Conservation (phyloP, 2,113 vertebrate species). For the Zosterops borbonicus region DNA sequence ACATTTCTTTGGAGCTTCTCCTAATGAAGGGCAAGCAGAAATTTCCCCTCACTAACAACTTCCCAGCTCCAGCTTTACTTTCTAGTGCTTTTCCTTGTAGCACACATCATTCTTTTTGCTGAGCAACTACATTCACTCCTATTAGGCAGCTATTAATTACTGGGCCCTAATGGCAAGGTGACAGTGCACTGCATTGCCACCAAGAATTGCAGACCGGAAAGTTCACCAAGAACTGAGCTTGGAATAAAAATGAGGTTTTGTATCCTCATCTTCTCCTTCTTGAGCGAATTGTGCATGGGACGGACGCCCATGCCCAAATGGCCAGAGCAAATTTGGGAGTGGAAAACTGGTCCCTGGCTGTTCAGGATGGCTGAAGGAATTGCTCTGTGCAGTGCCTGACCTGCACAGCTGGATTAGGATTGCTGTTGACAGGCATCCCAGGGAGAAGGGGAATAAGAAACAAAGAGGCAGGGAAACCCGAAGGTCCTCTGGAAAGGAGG, state of each 20-base stretch:
- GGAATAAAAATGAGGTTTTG: slow-evolving; percentile 2
- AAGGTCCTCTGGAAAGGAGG: slow-evolving; percentile 4
- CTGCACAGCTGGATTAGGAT: slow-evolving; percentile 9
- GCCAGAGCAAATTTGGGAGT: background rate
- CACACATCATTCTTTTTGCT: slow-evolving; percentile 53
- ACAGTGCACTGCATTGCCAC: background rate
- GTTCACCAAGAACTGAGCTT: background rate
- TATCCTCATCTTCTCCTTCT: background rate
- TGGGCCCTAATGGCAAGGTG: slow-evolving; percentile 56
- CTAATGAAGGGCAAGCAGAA: slow-evolving; percentile 69
- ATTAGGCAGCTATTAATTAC: slow-evolving; percentile 67
- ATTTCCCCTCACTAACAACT: slow-evolving; percentile 52
- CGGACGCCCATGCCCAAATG: fast-evolving
- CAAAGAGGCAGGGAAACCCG: background rate
- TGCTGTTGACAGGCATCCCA: slow-evolving; percentile 18
- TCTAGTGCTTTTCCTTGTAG: slow-evolving; percentile 43
- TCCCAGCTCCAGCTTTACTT: slow-evolving; percentile 50
- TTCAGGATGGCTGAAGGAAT: background rate
- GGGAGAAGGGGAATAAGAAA: slow-evolving; percentile 23
- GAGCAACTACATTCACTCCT: slow-evolving; percentile 51
- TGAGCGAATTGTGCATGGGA: background rate
- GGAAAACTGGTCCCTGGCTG: background rate
- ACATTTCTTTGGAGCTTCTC: slow-evolving; percentile 61
- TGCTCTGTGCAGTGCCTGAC: background rate
- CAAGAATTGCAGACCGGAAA: background rate